Evolutionary conservation across 1,140 invertebrate species (phyloP).

Genomic region (Halyomorpha halys): DNA sequence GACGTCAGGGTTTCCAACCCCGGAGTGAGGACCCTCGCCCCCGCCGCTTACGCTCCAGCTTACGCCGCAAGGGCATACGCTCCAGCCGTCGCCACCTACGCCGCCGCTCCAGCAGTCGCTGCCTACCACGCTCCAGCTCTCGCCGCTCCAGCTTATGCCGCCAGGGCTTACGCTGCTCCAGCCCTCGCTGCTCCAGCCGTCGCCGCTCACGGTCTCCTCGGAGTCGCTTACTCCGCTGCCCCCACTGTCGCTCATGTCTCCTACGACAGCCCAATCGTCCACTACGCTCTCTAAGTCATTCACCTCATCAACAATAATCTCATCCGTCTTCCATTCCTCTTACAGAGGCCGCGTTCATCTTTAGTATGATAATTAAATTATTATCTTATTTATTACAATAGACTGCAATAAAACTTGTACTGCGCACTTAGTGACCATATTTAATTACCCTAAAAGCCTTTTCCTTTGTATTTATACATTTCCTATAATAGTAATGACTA

Average conservation of each 20-base stretch:
- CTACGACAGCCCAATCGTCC: conserved; percentile 9
- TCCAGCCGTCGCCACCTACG: conserved; percentile 25
- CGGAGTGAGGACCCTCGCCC: conserved; percentile 31
- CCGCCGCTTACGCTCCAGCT: conserved; percentile 28
- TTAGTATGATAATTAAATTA: conserved; percentile 2
- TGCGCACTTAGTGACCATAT: background rate
- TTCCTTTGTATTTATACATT: background rate
- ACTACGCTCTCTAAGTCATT: background rate
- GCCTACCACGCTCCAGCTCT: conserved; percentile 19
- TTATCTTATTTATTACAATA: conserved; percentile 4
- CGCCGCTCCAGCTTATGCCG: background rate
- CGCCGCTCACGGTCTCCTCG: background rate
- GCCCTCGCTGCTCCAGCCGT: background rate
- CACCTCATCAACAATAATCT: conserved; percentile 16
- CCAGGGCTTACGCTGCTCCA: background rate
- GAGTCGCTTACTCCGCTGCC: conserved; percentile 10
- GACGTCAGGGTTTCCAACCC: conserved; percentile 37
- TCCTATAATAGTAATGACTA: too few relatives aligned
- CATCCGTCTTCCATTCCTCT: conserved; percentile 15
- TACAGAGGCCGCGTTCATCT: background rate
- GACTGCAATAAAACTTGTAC: conserved; percentile 12
- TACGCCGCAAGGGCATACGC: conserved; percentile 24
- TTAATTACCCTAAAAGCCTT: background rate
- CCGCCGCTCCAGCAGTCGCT: conserved; percentile 30
- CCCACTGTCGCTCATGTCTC: background rate